phyloP scores from a whole-genome alignment of 2,888 invertebrate species.

The Luperina testacea region DNA sequence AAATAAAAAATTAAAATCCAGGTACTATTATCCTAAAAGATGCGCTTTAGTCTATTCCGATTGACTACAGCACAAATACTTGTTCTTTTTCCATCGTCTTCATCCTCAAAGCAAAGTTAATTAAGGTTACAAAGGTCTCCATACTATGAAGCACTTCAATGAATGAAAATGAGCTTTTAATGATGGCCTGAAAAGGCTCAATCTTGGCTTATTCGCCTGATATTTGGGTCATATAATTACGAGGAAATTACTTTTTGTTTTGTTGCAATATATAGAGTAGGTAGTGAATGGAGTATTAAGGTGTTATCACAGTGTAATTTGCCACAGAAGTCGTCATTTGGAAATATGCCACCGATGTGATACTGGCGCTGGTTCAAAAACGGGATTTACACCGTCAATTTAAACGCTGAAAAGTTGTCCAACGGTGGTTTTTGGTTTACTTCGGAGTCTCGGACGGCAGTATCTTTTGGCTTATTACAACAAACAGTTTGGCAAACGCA shows the following conservation, averaged over 20 bases:
- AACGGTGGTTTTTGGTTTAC: not conserved
- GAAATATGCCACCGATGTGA: slow-evolving; percentile 8
- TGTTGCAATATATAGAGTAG: slow-evolving; percentile 34
- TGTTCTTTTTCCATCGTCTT: not conserved
- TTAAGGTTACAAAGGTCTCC: slow-evolving; percentile 37
- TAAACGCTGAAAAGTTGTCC: not conserved
- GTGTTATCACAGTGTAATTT: not conserved
- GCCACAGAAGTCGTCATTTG: not conserved
- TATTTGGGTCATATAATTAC: slow-evolving; percentile 70
- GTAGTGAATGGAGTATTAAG: slow-evolving; percentile 25
- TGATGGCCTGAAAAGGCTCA: slow-evolving; percentile 68
- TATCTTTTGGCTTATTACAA: not conserved
- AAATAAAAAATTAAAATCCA: no score
- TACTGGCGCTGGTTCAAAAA: slow-evolving; percentile 16
- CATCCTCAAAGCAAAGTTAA: slow-evolving; percentile 19
- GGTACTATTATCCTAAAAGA: no score
- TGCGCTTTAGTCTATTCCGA: not conserved
- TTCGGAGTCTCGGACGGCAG: not conserved
- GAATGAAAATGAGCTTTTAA: slow-evolving; percentile 76
- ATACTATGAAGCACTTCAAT: slow-evolving; percentile 61
- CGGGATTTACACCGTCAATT: not conserved
- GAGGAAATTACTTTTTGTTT: slow-evolving; percentile 67
- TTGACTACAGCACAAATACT: not conserved
- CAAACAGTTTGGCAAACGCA: not conserved
- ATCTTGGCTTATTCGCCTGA: slow-evolving; percentile 66